phyloP scores from a whole-genome alignment of 2,113 vertebrate species.

The Ciconia maguari region DNA sequence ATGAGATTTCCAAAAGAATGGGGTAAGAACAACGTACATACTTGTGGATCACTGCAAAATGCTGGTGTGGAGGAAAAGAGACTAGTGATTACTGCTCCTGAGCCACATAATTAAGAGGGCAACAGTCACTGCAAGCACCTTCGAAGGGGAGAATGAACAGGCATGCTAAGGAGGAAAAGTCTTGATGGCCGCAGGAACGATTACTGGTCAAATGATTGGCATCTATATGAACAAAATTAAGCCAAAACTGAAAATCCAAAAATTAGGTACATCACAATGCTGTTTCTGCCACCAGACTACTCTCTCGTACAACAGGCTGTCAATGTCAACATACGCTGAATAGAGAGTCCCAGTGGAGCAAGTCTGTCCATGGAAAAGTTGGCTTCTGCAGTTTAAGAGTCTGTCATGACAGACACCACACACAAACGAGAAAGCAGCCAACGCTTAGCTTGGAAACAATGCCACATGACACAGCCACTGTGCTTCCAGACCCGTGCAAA shows the following conservation, averaged over 20 bases:
- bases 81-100: neutral
- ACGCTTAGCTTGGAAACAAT: accelerated
- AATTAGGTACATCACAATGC: neutral
- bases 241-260: neutral
- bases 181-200: neutral
- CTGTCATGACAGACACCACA: neutral
- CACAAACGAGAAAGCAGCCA: neutral
- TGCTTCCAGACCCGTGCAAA: neutral
- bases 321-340: neutral
- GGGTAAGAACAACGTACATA: neutral
- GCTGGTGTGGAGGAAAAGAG: neutral
- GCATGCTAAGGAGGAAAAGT: neutral
- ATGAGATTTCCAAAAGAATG: neutral
- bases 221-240: neutral
- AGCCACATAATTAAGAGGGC: neutral
- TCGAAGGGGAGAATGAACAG: neutral
- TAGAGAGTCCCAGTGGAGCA: neutral
- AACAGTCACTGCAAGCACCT: neutral
- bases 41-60: neutral
- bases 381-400: neutral
- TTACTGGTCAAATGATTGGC: neutral
- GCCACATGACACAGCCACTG: neutral
- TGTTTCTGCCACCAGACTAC: neutral
- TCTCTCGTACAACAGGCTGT: neutral
- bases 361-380: neutral